Percentiles rank a stretch among this genome's conserved stretches.
These are phyloP conservation scores for Ariopsis seemanni DNA, from an alignment of 2,113 vertebrate genomes.

Conservation along the genomic window DNA sequence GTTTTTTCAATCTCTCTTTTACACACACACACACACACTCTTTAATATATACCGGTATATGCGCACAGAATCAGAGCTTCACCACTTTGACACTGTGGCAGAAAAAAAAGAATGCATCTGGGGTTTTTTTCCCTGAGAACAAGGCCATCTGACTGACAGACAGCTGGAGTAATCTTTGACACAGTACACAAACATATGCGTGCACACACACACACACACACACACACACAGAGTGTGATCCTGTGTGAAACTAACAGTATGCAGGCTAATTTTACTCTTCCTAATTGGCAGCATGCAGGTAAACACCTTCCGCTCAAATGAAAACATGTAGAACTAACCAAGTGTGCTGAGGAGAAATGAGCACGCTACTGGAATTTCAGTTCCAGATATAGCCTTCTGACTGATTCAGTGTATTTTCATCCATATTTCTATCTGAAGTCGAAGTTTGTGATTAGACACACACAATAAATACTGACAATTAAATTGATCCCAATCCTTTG, in stretches of 20 bases:
- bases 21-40: neutral
- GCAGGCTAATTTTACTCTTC: constrained; percentile 28
- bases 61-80: neutral
- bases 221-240: constrained; percentile 10
- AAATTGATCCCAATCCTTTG: neutral
- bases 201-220: neutral
- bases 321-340: constrained; percentile 2
- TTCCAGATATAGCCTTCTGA: constrained; percentile 1
- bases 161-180: constrained; percentile 28
- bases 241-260: constrained; percentile 30
- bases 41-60: neutral
- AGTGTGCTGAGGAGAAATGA: constrained; percentile 19
- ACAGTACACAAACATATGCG: neutral
- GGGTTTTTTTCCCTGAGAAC: neutral
- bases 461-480: neutral
- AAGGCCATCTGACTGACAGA: constrained; percentile 13
- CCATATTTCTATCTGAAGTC: neutral
- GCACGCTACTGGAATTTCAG: neutral
- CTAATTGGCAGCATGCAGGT: constrained; percentile 52
- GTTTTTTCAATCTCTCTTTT: neutral
- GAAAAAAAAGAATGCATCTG: neutral
- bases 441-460: neutral
- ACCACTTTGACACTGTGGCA: neutral
- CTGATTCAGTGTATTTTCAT: neutral
- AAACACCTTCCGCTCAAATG: constrained; percentile 22